Evolutionary conservation across 2,797 vertebrate genomes (phyloP).

Genomic region (Garrulus glandarius): DNA sequence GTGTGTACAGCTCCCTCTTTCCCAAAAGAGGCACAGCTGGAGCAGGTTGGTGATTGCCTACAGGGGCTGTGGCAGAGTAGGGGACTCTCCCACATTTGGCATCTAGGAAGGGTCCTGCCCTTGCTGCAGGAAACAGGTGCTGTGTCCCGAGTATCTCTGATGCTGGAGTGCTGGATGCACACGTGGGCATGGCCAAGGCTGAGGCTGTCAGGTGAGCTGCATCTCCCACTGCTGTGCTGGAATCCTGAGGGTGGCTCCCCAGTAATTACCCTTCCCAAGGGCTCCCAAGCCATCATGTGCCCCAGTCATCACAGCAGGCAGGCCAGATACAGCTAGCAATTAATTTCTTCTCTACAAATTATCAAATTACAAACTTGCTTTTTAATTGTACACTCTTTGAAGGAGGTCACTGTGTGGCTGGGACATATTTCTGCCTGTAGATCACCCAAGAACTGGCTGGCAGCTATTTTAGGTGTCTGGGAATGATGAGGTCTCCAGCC

Average conservation of each 20-base stretch:
- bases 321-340: neutral
- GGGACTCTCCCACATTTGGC: accelerated
- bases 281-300: neutral
- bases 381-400: neutral
- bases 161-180: neutral
- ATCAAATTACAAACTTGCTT: neutral
- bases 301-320: neutral
- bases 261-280: neutral
- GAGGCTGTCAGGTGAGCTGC: neutral
- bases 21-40: neutral
- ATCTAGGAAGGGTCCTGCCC: neutral
- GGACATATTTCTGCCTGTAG: neutral
- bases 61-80: neutral
- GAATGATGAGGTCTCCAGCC: neutral
- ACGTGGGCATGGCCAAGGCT: accelerated
- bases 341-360: slow-evolving; percentile 18
- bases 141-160: neutral
- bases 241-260: neutral
- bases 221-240: neutral
- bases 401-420: neutral
- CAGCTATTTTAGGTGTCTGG: neutral
- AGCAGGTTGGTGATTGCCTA: neutral
- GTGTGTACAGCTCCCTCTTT: neutral
- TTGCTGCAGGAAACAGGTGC: neutral
- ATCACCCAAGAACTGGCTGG: neutral